Percentiles rank a stretch among this genome's conserved stretches.
phyloP scores from a whole-genome alignment of 2,888 invertebrate genomes.

The Brachypterus glaber region DNA sequence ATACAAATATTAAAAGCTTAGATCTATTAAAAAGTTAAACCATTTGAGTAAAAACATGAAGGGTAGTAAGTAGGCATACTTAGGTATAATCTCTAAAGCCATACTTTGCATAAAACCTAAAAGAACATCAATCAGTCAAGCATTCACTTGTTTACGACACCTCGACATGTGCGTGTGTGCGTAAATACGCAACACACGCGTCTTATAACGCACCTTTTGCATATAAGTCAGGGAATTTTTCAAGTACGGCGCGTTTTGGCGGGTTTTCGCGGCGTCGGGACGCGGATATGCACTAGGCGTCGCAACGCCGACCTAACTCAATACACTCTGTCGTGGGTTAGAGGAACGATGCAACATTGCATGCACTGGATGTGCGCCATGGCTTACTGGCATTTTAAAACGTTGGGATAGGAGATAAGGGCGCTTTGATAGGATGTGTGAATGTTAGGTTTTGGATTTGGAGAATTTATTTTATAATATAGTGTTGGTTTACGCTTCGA shows the following conservation, averaged over 20 bases:
- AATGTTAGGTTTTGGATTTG: no score
- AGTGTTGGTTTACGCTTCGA: no score
- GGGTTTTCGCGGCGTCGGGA: conserved; percentile 14
- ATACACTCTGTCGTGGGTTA: conserved; percentile 39
- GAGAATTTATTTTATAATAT: no score
- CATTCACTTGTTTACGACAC: no score
- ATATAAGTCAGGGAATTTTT: conserved; percentile 16
- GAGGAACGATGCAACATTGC: conserved; percentile 30
- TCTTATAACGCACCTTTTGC: conserved; percentile 27
- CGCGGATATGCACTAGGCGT: conserved; percentile 37
- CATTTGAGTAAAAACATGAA: no score
- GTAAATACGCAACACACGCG: conserved; percentile 22
- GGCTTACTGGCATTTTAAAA: conserved; percentile 21
- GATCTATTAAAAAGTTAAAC: no score
- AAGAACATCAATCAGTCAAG: no score
- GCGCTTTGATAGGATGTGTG: conserved; percentile 6
- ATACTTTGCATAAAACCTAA: no score
- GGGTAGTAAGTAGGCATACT: no score
- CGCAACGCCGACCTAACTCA: conserved; percentile 42
- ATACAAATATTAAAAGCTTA: no score
- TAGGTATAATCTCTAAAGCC: no score
- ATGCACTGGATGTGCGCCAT: conserved; percentile 21
- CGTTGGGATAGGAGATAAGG: conserved; percentile 7
- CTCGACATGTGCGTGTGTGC: background rate
- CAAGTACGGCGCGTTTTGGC: background rate